Percentiles rank a stretch among this genome's conserved stretches.
Conservation (phyloP, 2,797 vertebrate species). For the Chiloscyllium punctatum region DNA sequence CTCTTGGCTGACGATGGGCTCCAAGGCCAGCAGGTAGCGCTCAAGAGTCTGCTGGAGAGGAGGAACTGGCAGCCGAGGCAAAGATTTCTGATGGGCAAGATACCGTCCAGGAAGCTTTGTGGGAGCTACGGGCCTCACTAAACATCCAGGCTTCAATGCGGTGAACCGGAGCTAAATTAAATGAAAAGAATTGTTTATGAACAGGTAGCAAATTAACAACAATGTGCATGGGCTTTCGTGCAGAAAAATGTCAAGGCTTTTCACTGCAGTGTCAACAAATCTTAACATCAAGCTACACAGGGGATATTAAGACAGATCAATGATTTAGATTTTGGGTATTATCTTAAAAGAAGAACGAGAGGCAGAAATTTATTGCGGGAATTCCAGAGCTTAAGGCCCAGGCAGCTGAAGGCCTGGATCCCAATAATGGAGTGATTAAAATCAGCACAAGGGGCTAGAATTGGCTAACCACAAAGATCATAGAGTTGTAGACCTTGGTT, state of each 20-base stretch:
- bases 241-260: neutral
- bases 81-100: conserved; percentile 71
- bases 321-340: neutral
- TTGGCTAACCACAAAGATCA: neutral
- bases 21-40: conserved; percentile 72
- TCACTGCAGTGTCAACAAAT: neutral
- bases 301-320: neutral
- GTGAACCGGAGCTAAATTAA: neutral
- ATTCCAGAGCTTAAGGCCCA: neutral
- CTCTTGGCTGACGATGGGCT: conserved; percentile 80
- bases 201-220: too few relatives aligned
- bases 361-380: neutral
- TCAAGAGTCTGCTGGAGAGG: conserved; percentile 79
- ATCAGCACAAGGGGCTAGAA: neutral
- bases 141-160: conserved; percentile 60
- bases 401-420: neutral
- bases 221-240: too few relatives aligned
- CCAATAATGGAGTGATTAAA: neutral
- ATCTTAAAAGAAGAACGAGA: neutral
- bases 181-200: neutral
- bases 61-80: conserved; percentile 79
- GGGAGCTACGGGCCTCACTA: conserved; percentile 66
- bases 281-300: neutral
- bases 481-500: neutral
- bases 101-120: conserved; percentile 62